phyloP scores from a whole-genome alignment of 2,113 vertebrate genomes.

The Ciconia stormi region DNA sequence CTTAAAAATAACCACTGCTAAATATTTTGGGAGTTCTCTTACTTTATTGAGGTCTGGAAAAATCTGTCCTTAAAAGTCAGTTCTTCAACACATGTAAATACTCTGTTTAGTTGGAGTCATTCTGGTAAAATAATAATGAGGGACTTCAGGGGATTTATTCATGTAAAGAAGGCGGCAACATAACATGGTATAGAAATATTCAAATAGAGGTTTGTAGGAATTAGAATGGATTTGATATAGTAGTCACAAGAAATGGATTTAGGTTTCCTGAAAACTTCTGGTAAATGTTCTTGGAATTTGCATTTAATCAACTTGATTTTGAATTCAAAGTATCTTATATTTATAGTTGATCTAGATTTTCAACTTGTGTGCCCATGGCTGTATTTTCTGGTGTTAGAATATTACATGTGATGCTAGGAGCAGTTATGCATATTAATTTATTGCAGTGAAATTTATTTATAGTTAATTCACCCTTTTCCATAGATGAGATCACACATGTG shows the following conservation, averaged over 20 bases:
- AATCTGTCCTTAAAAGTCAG: not conserved
- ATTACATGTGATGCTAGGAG: not conserved
- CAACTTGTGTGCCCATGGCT: not conserved
- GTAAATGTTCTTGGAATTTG: not conserved
- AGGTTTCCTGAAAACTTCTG: not conserved
- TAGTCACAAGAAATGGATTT: not conserved
- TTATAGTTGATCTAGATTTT: not conserved
- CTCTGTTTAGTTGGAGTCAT: not conserved
- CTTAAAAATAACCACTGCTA: conserved; percentile 35
- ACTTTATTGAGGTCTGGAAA: not conserved
- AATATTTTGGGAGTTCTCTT: conserved; percentile 38
- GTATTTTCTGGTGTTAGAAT: not conserved
- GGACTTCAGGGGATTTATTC: not conserved
- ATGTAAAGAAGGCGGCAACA: not conserved
- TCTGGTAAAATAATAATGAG: not conserved
- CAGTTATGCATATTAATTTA: not conserved
- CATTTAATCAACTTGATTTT: not conserved
- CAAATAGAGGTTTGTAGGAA: not conserved
- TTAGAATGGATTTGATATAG: not conserved
- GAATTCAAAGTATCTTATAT: not conserved
- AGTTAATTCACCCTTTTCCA: not conserved
- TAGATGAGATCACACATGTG: not conserved
- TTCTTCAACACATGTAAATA: not conserved
- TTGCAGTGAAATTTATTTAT: not conserved
- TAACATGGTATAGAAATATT: not conserved